Conservation (phyloP, 2,888 invertebrate species). For the Candidula unifasciata region DNA sequence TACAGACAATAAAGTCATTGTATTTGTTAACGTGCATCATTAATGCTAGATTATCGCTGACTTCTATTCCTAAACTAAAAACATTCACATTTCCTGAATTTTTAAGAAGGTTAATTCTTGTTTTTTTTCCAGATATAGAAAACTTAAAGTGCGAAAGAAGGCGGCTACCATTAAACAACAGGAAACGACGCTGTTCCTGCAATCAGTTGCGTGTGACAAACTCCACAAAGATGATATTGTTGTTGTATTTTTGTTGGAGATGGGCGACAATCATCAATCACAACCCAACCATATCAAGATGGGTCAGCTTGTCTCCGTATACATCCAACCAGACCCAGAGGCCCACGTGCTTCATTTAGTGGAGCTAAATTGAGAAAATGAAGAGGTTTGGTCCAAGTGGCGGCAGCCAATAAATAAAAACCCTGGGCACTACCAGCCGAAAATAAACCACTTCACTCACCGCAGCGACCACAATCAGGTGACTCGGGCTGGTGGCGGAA, state of each 20-base stretch:
- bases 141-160: neutral
- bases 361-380: neutral
- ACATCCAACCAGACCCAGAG: neutral
- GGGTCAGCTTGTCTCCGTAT: neutral
- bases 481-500: neutral
- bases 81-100: neutral
- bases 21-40: neutral
- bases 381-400: neutral
- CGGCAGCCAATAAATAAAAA: neutral
- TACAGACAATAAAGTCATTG: neutral
- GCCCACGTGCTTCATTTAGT: neutral
- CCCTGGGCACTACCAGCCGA: neutral
- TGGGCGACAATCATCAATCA: slow-evolving; percentile 1
- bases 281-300: neutral
- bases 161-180: neutral
- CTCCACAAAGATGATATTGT: neutral
- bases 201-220: neutral
- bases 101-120: neutral
- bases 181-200: neutral
- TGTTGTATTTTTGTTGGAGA: neutral
- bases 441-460: slow-evolving; percentile 2
- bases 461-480: neutral
- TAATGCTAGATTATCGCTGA: too few relatives aligned
- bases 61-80: slow-evolving; percentile 1
- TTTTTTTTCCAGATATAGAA: neutral